Percentiles rank a stretch among this genome's conserved stretches.
Conservation (phyloP, 2,888 invertebrate species). For the Drosophila mercatorum region DNA sequence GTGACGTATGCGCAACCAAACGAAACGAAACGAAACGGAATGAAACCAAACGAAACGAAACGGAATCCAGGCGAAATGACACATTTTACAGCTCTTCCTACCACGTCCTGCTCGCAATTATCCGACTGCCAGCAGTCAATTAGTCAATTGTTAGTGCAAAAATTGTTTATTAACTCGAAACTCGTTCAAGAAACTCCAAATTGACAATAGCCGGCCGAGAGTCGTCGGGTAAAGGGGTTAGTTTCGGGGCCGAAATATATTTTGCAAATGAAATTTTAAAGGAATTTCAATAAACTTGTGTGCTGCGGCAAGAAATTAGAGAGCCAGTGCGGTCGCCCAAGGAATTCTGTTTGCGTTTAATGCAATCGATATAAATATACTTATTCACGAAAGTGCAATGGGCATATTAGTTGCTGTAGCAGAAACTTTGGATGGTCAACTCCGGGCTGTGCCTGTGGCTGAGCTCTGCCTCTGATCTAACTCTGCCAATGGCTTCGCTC, state of each 20-base stretch:
- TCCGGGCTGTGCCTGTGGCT: too few species aligned
- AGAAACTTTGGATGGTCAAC: too few species aligned
- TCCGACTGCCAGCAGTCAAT: slow-evolving; percentile 1
- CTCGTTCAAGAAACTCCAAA: not conserved
- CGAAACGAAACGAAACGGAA: not conserved
- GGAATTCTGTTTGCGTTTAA: too few species aligned
- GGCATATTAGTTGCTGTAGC: too few species aligned
- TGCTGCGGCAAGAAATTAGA: not conserved
- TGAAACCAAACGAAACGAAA: not conserved
- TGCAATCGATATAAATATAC: too few species aligned
- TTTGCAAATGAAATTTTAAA: not conserved
- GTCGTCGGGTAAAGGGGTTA: too few species aligned
- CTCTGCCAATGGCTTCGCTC: too few species aligned
- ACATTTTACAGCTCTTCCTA: slow-evolving; percentile 3
- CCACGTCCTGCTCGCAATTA: not conserved
- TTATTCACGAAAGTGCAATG: too few species aligned
- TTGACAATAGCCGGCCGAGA: not conserved
- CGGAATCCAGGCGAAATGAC: slow-evolving; percentile 9
- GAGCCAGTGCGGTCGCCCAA: too few species aligned
- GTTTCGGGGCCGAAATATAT: too few species aligned
- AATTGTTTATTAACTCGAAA: slow-evolving; percentile 2
- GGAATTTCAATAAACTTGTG: not conserved
- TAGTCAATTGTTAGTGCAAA: slow-evolving; percentile 4
- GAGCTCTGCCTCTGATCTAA: too few species aligned
- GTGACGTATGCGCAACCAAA: slow-evolving; percentile 29